Evolutionary conservation across 2,797 vertebrate species (phyloP).

Genomic region (Sebastes kiyomatsui): DNA sequence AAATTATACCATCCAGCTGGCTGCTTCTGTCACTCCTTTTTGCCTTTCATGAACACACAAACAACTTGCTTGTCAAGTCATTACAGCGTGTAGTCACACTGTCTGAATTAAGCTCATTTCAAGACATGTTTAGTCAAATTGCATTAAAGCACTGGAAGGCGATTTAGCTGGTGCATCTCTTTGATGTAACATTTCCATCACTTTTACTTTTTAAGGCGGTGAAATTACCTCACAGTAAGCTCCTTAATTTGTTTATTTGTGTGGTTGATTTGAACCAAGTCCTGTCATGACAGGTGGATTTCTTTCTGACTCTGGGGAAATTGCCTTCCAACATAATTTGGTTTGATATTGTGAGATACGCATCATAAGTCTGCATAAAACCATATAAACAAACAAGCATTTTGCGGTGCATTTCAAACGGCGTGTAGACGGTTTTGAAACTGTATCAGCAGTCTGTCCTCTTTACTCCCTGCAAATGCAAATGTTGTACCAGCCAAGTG

Average conservation of each 20-base stretch:
- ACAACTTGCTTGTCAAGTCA: slow-evolving; percentile 14
- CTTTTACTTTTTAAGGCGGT: slow-evolving; percentile 13
- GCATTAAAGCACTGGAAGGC: slow-evolving; percentile 19
- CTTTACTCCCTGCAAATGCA: slow-evolving; percentile 61
- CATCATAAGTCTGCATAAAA: slow-evolving; percentile 26
- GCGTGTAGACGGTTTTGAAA: slow-evolving; percentile 23
- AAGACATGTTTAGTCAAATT: slow-evolving; percentile 23
- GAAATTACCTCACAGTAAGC: slow-evolving; percentile 22
- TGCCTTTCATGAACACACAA: slow-evolving; percentile 23
- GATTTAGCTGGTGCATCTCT: slow-evolving; percentile 14
- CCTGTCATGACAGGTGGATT: slow-evolving; percentile 16
- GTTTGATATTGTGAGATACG: slow-evolving; percentile 25
- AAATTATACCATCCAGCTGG: not conserved
- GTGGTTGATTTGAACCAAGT: slow-evolving; percentile 28
- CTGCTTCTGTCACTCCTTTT: slow-evolving; percentile 23
- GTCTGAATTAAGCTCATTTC: slow-evolving; percentile 25
- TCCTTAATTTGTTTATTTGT: slow-evolving; percentile 17
- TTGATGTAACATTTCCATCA: slow-evolving; percentile 43
- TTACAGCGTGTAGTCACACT: slow-evolving; percentile 15
- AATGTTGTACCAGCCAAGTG: slow-evolving; percentile 70
- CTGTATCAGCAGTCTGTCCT: slow-evolving; percentile 33
- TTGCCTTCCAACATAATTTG: slow-evolving; percentile 27
- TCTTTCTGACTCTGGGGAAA: slow-evolving; percentile 5
- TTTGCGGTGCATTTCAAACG: slow-evolving; percentile 38
- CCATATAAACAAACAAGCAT: slow-evolving; percentile 33